phyloP scores from a whole-genome alignment of 2,888 invertebrate species.

The Plutella xylostella region DNA sequence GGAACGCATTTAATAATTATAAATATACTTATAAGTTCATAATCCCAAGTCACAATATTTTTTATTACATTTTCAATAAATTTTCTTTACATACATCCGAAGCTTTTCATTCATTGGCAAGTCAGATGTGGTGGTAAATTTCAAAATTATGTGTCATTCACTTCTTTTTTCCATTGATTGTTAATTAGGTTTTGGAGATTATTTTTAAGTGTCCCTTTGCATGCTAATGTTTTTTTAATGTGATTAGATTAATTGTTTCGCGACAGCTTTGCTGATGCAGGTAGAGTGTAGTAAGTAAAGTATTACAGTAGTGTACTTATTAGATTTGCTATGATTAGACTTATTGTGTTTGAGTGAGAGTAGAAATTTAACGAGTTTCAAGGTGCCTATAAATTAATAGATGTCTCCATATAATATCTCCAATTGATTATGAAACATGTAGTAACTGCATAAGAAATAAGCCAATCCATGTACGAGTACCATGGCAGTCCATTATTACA shows the following conservation, averaged over 20 bases:
- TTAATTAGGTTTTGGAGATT: background rate
- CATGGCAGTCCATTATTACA: too few relatives aligned
- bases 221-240: conserved; percentile 40
- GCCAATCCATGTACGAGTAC: too few relatives aligned
- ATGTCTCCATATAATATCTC: too few relatives aligned
- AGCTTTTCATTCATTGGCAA: conserved; percentile 63
- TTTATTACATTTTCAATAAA: conserved; percentile 39
- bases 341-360: too few relatives aligned
- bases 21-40: conserved; percentile 11
- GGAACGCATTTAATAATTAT: conserved; percentile 29
- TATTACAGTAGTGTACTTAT: too few relatives aligned
- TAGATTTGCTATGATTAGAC: too few relatives aligned
- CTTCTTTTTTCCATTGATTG: conserved; percentile 47
- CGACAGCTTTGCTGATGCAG: background rate
- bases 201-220: conserved; percentile 47
- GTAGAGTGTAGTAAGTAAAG: too few relatives aligned
- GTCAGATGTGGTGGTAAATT: conserved; percentile 27
- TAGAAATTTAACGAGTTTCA: too few relatives aligned
- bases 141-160: conserved; percentile 57
- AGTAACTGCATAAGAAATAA: too few relatives aligned
- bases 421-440: too few relatives aligned
- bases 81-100: conserved; percentile 23
- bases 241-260: background rate
- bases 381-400: too few relatives aligned
- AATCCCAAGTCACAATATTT: conserved; percentile 33